Evolutionary conservation across 2,888 invertebrate species (phyloP), one percentile per base, ranked within the genome.

Genomic region (Tetanocera ferruginea): DNA sequence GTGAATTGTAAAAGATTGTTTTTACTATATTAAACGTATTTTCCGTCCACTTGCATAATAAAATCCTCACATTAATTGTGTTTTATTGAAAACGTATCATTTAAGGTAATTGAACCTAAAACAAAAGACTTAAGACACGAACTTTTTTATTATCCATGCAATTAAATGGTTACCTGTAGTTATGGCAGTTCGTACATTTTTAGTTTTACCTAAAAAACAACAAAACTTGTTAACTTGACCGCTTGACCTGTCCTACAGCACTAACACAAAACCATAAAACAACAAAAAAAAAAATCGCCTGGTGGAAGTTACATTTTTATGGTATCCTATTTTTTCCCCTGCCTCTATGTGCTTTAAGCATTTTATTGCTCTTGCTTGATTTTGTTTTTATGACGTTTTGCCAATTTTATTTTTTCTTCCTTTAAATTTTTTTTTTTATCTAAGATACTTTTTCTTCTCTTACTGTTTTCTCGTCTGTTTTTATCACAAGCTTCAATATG

Each of bases 101-200:
- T 43, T 14, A 2, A 11, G 6, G 11, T 43, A 3, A 2, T 43
- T 43, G 1, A 11, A 43, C 6, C 11, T 34, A 73, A 77, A 79
- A 79, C 67, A 76, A 80, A 79, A 79, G 76, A 79, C 49, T 78
- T 76, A 76, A 75, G 71, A 25, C 11, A 60, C 62, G 57, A 79
- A 79, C 80, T 28, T 51, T 60, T n/a, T n/a, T 6, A 57, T 0
- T 23, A 23, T 8, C 5, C 3, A 25, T 25, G 28, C 57, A 28
- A 25, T 3, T 60, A 43, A 43, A 43, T 43, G 1, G 6, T 43
- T 43, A 14, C 14, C 43, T 43, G 43, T 14, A 43, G 37, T 6
- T 37, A 37, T 37, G 37, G 37, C 37, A 37, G 8, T 14, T 43
- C 43, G 43, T 43, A 2, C 11, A 43, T 3, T 1, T 43, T 43